Conservation (phyloP, 2,797 vertebrate genomes). For the Kryptopterus vitreolus region DNA sequence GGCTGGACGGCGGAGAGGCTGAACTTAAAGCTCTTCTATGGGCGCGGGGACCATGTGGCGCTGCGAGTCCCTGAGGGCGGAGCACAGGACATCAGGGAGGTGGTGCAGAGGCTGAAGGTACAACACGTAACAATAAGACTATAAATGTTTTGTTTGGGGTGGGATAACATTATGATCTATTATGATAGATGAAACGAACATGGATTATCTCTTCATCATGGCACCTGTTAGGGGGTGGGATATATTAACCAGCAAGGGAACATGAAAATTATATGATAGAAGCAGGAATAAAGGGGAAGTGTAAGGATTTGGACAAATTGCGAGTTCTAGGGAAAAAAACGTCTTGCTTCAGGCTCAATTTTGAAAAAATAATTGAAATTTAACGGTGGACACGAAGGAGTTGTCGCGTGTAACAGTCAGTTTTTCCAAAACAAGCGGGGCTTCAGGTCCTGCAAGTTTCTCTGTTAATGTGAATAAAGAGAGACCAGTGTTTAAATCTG, state of each 20-base stretch:
- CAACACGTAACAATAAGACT: background rate
- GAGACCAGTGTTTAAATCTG: background rate
- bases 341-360: background rate
- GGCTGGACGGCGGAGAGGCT: constrained; percentile 86
- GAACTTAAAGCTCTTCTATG: constrained; percentile 86
- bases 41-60: constrained; percentile 86
- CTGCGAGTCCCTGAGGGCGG: constrained; percentile 75
- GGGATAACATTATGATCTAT: too few species aligned
- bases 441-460: constrained; percentile 16
- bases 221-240: too few species aligned
- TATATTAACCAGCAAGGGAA: too few species aligned
- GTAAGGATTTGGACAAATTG: too few species aligned
- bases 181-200: too few species aligned
- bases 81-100: constrained; percentile 83
- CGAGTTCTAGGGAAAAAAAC: background rate
- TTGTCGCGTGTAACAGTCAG: background rate
- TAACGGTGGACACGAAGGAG: too few species aligned
- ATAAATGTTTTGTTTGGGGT: background rate
- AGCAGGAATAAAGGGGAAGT: too few species aligned
- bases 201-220: too few species aligned
- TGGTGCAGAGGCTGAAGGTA: constrained; percentile 92
- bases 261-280: too few species aligned
- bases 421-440: background rate
- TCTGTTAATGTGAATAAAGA: background rate
- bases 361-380: background rate